Base-by-base conservation (phyloP, 2,888 invertebrate genomes). In the Petrophora chlorosata region DNA sequence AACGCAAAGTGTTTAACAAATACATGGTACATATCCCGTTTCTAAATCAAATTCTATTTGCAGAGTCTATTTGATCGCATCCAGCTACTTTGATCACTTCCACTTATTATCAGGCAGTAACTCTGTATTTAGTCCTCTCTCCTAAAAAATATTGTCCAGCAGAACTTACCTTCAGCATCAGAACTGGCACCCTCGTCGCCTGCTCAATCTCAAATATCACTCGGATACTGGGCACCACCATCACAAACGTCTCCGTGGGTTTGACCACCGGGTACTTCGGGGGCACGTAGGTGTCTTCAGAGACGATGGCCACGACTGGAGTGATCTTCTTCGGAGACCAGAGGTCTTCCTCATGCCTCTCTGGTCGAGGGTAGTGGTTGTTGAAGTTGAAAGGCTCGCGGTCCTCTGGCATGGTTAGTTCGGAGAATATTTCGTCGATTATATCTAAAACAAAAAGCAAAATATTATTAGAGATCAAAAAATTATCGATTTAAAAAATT, bases 301-400 rank as follows among this genome's bases (percentile, higher is more conserved):
- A 58, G 61, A 67, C 76, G 13, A 76, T 45, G 3, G 71, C 55
- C 8, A 81, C 70, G 22, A 65, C 73, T 0, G 87, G 85, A 7
- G 85, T 88, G 34, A 94, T 82, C 73, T 94, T 93, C 70, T 92
- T 94, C 0, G 95, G 93, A 38, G 93, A 92, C 95, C 95, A 95
- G 1, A 95, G 81, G 66, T 95, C 94, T 44, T 93, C 93, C 2
- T 92, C 90, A 0, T 74, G 69, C 44, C 76, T 88, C 61, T 82
- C 85, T 1, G 65, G 57, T 19, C 79, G 82, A 0, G 83, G 82
- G 33, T 85, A 80, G 55, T 80, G 87, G 10, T 80, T 80, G 0
- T 90, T 74, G 49, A 91, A 91, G 49, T 82, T 89, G 28, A 90
- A 85, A 0, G 75, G 76, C 56, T 92, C 92, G 35, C 86, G 91